Base-by-base conservation (phyloP, 53 echinoderm and acorn worm species). In the Temnopleurus reevesii region DNA sequence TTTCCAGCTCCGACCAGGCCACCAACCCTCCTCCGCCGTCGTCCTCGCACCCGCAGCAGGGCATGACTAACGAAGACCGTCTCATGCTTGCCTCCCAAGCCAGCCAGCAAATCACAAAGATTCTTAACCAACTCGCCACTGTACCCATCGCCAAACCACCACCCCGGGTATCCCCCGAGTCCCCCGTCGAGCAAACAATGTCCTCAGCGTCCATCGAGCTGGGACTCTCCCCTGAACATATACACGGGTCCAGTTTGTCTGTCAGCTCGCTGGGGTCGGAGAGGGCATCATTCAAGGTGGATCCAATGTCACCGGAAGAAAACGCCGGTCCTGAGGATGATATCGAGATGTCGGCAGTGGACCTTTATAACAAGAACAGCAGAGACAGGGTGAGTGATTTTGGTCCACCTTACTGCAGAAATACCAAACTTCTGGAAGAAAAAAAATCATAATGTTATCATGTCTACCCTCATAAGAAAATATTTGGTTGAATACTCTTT, bases 361-460 rank as follows among this genome's bases (percentile, higher is more conserved):
- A 97, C 51, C 92, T 97, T 18, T 95, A 97, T 83, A 97, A 97
- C 93, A 97, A 97, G 89, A 95, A 95, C 83, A 94, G 94, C 28
- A 92, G 97, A 55, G 97, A 97, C 5, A 94, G 95, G 94, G 97
- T 95, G 81, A 94, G 97, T 58, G 8, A 34, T 15, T 12, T 49
- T 0, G 9, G 15, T 49, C n/a, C n/a, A n/a, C n/a, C n/a, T n/a
- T n/a, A n/a, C n/a, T n/a, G n/a, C n/a, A n/a, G n/a, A n/a, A n/a
- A n/a, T n/a, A n/a, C n/a, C n/a, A n/a, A n/a, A n/a, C n/a, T n/a
- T n/a, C n/a, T n/a, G n/a, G n/a, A n/a, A n/a, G n/a, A n/a, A n/a
- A n/a, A n/a, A n/a, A n/a, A n/a, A n/a, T n/a, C n/a, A n/a, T n/a
- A n/a, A n/a, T n/a, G n/a, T n/a, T n/a, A n/a, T n/a, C n/a, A n/a